phyloP scores from a whole-genome alignment of 1,140 invertebrate species.

The Saccostrea cuccullata region DNA sequence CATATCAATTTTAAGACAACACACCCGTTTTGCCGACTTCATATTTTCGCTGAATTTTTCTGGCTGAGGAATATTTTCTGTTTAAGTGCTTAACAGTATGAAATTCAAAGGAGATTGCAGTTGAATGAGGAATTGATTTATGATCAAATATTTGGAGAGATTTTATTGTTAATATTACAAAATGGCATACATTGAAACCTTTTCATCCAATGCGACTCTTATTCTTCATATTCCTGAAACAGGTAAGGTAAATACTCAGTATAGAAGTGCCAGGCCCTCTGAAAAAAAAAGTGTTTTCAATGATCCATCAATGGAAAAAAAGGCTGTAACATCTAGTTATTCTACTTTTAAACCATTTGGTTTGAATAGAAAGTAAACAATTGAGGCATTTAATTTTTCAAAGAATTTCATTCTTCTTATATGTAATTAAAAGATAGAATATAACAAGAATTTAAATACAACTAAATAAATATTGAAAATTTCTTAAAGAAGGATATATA shows the following conservation, averaged over 20 bases:
- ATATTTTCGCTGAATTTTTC: background rate
- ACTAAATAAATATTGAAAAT: background rate
- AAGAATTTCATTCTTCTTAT: conserved; percentile 2
- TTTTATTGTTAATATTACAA: background rate
- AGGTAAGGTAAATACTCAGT: conserved; percentile 20
- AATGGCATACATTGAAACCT: conserved; percentile 18
- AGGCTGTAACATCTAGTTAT: background rate
- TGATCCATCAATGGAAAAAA: too few species aligned
- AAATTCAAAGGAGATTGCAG: background rate
- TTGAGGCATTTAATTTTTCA: background rate
- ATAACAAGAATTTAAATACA: conserved; percentile 7
- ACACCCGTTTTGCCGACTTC: background rate
- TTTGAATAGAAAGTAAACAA: background rate
- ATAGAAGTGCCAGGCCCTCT: background rate
- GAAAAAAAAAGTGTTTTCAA: too few species aligned
- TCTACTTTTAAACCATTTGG: background rate
- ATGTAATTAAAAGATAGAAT: background rate
- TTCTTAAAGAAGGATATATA: background rate
- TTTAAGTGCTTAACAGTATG: background rate
- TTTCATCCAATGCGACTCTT: conserved; percentile 8
- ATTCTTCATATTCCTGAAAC: conserved; percentile 26
- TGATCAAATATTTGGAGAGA: background rate
- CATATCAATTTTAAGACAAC: background rate
- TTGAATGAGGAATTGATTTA: too few species aligned
- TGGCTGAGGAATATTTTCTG: background rate